Percentiles rank a stretch among this genome's conserved stretches.
Conservation (phyloP, 2,888 invertebrate species). For the Hirudinaria manillensis region DNA sequence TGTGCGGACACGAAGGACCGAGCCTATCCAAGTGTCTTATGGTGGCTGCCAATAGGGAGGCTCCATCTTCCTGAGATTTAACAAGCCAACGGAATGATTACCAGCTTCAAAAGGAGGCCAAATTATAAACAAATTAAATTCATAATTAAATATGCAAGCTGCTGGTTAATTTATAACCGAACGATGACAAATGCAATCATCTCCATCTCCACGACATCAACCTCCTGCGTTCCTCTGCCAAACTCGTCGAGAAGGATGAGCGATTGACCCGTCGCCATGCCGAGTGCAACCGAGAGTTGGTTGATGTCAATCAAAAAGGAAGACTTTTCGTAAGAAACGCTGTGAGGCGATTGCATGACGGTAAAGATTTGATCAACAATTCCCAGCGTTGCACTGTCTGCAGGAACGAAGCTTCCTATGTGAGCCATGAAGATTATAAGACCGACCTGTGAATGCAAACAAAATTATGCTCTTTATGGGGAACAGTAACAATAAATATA, state of each 20-base stretch:
- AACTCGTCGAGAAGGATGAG: constrained; percentile 82
- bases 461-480: neutral
- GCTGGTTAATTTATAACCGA: too few species aligned
- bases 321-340: constrained; percentile 71
- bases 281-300: constrained; percentile 61
- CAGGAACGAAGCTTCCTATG: constrained; percentile 83
- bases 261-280: constrained; percentile 57
- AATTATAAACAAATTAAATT: too few species aligned
- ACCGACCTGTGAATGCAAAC: constrained; percentile 57
- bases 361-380: constrained; percentile 69
- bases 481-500: neutral
- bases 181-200: too few species aligned
- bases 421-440: constrained; percentile 78
- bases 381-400: constrained; percentile 67
- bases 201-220: constrained; percentile 19
- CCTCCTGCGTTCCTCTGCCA: constrained; percentile 69
- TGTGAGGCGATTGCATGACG: constrained; percentile 70
- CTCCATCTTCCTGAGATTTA: constrained; percentile 64
- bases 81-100: too few species aligned
- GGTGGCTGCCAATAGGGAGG: constrained; percentile 66
- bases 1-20: constrained; percentile 64
- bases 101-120: too few species aligned
- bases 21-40: constrained; percentile 65
- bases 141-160: too few species aligned
- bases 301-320: constrained; percentile 77